Evolutionary conservation across 2,113 vertebrate genomes (phyloP).

Genomic region (Oceanites oceanicus): DNA sequence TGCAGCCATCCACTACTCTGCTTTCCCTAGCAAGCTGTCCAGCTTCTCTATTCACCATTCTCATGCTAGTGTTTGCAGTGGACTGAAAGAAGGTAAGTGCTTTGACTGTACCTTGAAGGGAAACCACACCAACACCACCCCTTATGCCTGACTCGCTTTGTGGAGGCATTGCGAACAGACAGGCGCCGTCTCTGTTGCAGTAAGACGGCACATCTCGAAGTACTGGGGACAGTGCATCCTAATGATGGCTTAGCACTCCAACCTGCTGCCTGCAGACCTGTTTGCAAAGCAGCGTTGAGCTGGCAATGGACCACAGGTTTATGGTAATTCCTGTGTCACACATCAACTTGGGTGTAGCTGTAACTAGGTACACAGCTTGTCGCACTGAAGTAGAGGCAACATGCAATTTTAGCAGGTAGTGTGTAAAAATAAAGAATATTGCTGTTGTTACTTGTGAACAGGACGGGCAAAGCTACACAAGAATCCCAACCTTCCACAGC

Average conservation of each 20-base stretch:
- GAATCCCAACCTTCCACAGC: neutral
- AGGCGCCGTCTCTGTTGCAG: neutral
- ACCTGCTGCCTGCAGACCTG: too few species aligned
- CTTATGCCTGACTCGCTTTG: fast-evolving
- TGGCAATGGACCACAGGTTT: fast-evolving
- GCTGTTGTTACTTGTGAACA: neutral
- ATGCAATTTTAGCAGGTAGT: neutral
- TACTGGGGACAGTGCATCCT: fast-evolving
- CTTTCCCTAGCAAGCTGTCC: neutral
- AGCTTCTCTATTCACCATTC: neutral
- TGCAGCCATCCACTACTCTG: neutral
- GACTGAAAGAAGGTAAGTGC: neutral
- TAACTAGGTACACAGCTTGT: too few species aligned
- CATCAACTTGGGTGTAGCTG: fast-evolving
- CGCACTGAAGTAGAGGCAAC: neutral
- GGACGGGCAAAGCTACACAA: neutral
- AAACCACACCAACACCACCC: neutral
- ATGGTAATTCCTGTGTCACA: neutral
- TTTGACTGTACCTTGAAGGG: neutral
- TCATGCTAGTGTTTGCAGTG: fast-evolving
- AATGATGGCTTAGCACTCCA: fast-evolving
- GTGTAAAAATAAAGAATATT: neutral
- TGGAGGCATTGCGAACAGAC: fast-evolving
- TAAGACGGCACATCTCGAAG: fast-evolving
- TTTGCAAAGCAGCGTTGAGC: fast-evolving